Evolutionary conservation across 2,888 invertebrate species (phyloP).

Genomic region (Octodonta nipae): DNA sequence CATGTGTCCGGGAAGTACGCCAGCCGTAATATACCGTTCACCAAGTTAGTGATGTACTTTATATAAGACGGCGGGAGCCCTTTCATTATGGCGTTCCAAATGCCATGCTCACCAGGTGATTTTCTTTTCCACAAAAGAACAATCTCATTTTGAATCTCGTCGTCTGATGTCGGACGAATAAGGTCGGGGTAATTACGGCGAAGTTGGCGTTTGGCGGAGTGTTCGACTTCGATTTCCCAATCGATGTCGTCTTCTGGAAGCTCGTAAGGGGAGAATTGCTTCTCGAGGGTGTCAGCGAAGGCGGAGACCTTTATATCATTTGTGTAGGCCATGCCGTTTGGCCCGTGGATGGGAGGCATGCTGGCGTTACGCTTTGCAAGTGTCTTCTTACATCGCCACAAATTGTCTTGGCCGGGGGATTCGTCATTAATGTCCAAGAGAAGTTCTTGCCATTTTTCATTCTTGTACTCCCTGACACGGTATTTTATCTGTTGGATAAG

Average conservation of each 20-base stretch:
- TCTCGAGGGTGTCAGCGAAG: slow-evolving; percentile 7
- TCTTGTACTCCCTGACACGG: no score
- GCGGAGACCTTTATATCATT: slow-evolving; percentile 8
- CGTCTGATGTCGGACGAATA: not conserved
- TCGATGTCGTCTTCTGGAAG: slow-evolving; percentile 7
- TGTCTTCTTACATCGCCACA: no score
- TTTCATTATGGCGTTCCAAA: slow-evolving; percentile 4
- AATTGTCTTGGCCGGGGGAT: no score
- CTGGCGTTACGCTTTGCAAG: no score
- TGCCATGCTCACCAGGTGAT: slow-evolving; percentile 5
- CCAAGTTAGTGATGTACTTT: slow-evolving; percentile 2
- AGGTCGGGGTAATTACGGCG: not conserved
- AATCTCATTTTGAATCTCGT: not conserved
- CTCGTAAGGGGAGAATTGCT: slow-evolving; percentile 6
- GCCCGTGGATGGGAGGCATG: slow-evolving; percentile 8
- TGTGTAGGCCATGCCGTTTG: slow-evolving; percentile 5
- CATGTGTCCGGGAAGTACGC: slow-evolving; percentile 3
- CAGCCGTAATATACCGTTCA: slow-evolving; percentile 5
- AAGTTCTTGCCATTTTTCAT: no score
- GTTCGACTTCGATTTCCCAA: slow-evolving; percentile 4
- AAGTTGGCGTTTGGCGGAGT: not conserved
- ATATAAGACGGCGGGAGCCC: not conserved
- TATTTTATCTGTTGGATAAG: no score
- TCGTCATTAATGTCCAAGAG: no score
- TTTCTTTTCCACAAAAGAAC: slow-evolving; percentile 1